Base-by-base conservation (phyloP, 2,113 vertebrate species). In the Mastomys natalensis region DNA sequence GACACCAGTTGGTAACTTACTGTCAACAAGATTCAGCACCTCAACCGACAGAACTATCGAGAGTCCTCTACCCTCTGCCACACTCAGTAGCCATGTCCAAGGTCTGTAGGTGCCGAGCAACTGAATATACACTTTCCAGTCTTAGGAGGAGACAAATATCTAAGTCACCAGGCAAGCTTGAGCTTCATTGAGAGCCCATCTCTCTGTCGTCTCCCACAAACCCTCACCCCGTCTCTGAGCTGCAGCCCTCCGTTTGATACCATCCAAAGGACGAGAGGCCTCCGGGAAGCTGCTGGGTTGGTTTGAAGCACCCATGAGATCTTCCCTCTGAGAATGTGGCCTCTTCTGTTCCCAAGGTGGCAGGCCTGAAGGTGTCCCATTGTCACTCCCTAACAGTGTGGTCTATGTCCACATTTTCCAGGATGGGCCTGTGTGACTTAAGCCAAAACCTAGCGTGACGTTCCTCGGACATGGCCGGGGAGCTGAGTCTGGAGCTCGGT, bases 71-170 rank as follows among this genome's bases (percentile, higher is more conserved):
- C 45, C n/a, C 3, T 40, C 51, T 76, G 66, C 77, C 45, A 43
- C 29, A 74, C 26, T 55, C 55, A 24, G 26, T 74, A 5, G 1
- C 70, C 82, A 87, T 5, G 0, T 26, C 15, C 40, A 4, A 70
- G 7, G 53, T 74, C 53, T 15, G 7, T 24, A 80, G 51, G n/a
- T 21, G 68, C 16, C 80, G 15, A 45, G 29, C 8, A 15, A 31
- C 9, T 40, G 4, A 12, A 53, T 3, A 0, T 0, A 74, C 13
- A 16, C 26, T 5, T 37, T 34, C 37, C 0, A 3, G 78, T 45
- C 51, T 37, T 29, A 4, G 51, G 26, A 87, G 13, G 60, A 0
- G 60, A 89, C 66, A 77, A 29, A 78, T n/a, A 16, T 29, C 21
- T 66, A 82, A 31, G 45, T 34, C 34, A 45, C 60, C 16, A 34